A percentile compares a stretch with the other conserved stretches of the same genome.
phyloP scores from a whole-genome alignment of 2,797 vertebrate species.

The Pygocentrus nattereri region DNA sequence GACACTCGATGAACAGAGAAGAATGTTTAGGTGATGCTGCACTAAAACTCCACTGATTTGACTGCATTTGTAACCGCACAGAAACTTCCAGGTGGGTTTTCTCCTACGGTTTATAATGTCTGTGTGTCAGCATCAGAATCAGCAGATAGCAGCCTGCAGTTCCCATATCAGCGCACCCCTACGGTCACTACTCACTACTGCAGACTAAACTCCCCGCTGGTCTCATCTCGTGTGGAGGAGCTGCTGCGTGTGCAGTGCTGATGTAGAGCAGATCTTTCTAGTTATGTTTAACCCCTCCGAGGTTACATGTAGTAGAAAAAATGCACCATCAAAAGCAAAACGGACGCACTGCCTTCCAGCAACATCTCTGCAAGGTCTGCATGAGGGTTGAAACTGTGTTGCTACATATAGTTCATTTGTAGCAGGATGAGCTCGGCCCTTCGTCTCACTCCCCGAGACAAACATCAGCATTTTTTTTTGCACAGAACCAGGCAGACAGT shows the following conservation, averaged over 20 bases:
- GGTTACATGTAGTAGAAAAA: not conserved
- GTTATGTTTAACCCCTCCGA: slow-evolving; percentile 20
- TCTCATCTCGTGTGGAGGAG: not conserved
- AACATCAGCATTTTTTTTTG: not conserved
- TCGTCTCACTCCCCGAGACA: not conserved
- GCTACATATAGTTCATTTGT: not conserved
- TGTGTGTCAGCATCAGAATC: no score
- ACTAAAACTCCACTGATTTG: no score
- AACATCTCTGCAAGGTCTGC: not conserved
- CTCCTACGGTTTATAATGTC: no score
- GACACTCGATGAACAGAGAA: no score
- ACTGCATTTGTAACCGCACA: no score
- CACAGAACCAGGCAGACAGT: not conserved
- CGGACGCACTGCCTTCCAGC: not conserved
- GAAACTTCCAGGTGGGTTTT: no score
- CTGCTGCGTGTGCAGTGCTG: not conserved
- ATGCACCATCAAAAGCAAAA: not conserved
- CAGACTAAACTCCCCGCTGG: not conserved
- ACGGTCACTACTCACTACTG: not conserved
- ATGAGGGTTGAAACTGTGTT: not conserved
- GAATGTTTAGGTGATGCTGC: no score
- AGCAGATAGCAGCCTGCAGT: not conserved
- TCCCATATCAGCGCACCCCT: no score
- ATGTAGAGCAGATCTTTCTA: no score
- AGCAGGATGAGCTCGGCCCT: no score